Evolutionary conservation across 1,140 invertebrate genomes (phyloP).

Genomic region (Drosophila bifasciata): DNA sequence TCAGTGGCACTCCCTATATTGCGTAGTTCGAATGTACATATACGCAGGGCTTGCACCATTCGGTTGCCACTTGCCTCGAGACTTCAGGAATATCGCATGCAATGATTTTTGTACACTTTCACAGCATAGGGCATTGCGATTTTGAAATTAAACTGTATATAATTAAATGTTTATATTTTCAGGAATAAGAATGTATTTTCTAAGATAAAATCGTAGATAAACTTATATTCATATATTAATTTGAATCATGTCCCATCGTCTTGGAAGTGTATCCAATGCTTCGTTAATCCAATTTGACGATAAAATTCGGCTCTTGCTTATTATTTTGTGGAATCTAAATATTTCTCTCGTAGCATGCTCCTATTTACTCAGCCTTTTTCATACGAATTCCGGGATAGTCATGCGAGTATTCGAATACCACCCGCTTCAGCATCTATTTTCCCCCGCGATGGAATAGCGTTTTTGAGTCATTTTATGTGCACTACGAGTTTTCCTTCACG

Average conservation of each 20-base stretch:
- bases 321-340: slow-evolving; percentile 36
- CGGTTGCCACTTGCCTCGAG: slow-evolving; percentile 16
- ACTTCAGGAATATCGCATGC: slow-evolving; percentile 12
- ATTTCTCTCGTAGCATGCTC: slow-evolving; percentile 25
- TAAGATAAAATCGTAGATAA: no score
- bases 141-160: not conserved
- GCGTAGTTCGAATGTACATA: slow-evolving; percentile 21
- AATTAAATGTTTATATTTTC: no score
- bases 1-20: slow-evolving; percentile 28
- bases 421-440: slow-evolving; percentile 2
- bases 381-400: slow-evolving; percentile 54
- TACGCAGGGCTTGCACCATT: slow-evolving; percentile 16
- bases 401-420: not conserved
- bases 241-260: no score
- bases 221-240: no score
- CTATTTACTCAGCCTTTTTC: slow-evolving; percentile 69
- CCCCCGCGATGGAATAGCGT: slow-evolving; percentile 22
- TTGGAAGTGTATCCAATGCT: no score
- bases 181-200: no score
- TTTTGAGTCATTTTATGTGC: slow-evolving; percentile 72
- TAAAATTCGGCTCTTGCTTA: no score
- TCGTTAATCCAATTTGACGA: no score
- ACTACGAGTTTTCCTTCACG: slow-evolving; percentile 78
- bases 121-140: no score
- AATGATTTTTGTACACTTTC: slow-evolving; percentile 21